Conservation (phyloP, 2,888 invertebrate species). For the Metalampra italica region DNA sequence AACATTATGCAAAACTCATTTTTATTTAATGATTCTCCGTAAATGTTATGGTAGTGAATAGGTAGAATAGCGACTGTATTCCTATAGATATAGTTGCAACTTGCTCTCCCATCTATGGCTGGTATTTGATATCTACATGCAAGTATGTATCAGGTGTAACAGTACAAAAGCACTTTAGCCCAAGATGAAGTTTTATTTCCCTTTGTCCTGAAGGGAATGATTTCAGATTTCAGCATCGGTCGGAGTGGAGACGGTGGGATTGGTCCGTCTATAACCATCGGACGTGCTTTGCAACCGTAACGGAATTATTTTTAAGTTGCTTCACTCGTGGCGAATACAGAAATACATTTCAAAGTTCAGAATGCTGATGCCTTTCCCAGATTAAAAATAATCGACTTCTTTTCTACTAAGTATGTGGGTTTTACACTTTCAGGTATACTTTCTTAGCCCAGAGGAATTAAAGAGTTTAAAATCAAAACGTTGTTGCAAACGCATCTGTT, state of each 20-base stretch:
- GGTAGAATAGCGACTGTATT: too few relatives aligned
- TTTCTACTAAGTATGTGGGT: too few relatives aligned
- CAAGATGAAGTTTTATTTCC: constrained; percentile 23
- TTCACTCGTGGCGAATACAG: constrained; percentile 26
- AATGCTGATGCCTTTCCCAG: too few relatives aligned
- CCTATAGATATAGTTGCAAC: neutral
- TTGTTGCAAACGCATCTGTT: too few relatives aligned
- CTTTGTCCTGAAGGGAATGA: constrained; percentile 30
- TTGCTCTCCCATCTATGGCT: neutral
- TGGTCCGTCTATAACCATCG: constrained; percentile 62
- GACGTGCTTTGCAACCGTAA: constrained; percentile 64
- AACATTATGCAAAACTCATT: too few relatives aligned
- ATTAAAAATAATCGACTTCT: neutral
- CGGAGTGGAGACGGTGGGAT: constrained; percentile 51
- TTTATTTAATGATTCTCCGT: too few relatives aligned
- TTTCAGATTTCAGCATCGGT: constrained; percentile 45
- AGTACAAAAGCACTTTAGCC: neutral
- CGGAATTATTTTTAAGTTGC: constrained; percentile 57
- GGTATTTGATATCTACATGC: too few relatives aligned
- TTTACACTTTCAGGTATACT: too few relatives aligned
- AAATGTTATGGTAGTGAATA: too few relatives aligned
- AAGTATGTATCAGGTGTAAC: too few relatives aligned
- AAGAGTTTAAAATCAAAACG: too few relatives aligned
- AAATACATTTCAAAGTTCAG: constrained; percentile 13
- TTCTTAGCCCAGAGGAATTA: too few relatives aligned